Percentiles rank a stretch among this genome's conserved stretches.
These are phyloP conservation scores for Helicoverpa zea DNA, from an alignment of 1,140 invertebrate genomes.

Conservation along the genomic window DNA sequence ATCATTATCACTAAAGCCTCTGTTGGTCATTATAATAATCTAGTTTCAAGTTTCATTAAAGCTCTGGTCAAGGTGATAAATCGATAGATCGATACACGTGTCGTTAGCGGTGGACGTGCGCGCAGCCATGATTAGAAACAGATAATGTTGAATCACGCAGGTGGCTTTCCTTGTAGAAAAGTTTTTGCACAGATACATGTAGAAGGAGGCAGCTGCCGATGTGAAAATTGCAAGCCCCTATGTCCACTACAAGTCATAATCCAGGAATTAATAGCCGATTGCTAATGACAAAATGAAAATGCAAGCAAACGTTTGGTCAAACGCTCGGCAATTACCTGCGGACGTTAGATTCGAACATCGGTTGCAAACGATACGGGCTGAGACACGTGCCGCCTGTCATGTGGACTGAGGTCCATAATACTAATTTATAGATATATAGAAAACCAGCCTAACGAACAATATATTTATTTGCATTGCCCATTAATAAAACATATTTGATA, in stretches of 20 bases:
- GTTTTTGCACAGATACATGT: slow-evolving; percentile 81
- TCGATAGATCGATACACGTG: slow-evolving; percentile 35
- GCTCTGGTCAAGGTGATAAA: slow-evolving; percentile 45
- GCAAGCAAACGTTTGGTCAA: slow-evolving; percentile 76
- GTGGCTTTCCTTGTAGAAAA: slow-evolving; percentile 78
- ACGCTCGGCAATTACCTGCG: slow-evolving; percentile 72
- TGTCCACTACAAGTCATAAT: slow-evolving; percentile 77
- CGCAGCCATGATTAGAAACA: slow-evolving; percentile 52
- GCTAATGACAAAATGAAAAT: slow-evolving; percentile 85
- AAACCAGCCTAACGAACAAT: neutral
- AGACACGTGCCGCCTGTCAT: slow-evolving; percentile 66
- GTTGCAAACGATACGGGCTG: slow-evolving; percentile 73
- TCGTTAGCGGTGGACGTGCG: slow-evolving; percentile 12
- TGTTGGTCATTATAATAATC: slow-evolving; percentile 32
- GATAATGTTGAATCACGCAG: slow-evolving; percentile 75
- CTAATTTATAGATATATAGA: slow-evolving; percentile 31
- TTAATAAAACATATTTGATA: slow-evolving; percentile 27
- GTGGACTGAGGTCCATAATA: too few species aligned
- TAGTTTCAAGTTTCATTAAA: slow-evolving; percentile 42
- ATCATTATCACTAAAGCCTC: slow-evolving; percentile 15
- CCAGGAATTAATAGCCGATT: slow-evolving; percentile 83
- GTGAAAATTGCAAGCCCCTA: slow-evolving; percentile 84
- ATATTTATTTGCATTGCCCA: slow-evolving; percentile 5
- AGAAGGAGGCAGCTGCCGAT: slow-evolving; percentile 70
- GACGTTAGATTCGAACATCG: slow-evolving; percentile 70